phyloP scores from a whole-genome alignment of 2,113 vertebrate genomes.

The Microcebus jonahi region DNA sequence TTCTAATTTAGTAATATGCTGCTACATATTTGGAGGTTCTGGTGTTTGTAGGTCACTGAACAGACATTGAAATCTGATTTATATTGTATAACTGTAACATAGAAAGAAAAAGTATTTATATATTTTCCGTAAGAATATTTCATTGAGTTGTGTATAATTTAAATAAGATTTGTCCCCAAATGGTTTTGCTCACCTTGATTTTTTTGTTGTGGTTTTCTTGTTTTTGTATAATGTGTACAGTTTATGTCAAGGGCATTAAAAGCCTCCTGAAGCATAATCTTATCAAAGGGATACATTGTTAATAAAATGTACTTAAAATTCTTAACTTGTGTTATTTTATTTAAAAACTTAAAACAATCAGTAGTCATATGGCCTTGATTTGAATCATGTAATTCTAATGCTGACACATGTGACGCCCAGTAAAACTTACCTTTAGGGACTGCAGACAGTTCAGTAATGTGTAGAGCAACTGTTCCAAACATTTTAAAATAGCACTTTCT shows the following conservation, averaged over 20 bases:
- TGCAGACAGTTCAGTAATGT: neutral
- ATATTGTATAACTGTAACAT: slow-evolving; percentile 99
- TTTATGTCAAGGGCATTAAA: slow-evolving; percentile 94
- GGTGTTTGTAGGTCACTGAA: slow-evolving; percentile 93
- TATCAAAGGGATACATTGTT: slow-evolving; percentile 98
- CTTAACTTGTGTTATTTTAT: slow-evolving; percentile 67
- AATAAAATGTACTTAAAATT: slow-evolving; percentile 93
- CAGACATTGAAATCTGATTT: slow-evolving; percentile 93
- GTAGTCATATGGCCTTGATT: neutral
- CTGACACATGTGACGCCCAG: neutral
- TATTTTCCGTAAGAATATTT: slow-evolving; percentile 98
- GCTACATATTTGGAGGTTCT: slow-evolving; percentile 90
- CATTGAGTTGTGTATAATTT: slow-evolving; percentile 93
- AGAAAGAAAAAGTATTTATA: slow-evolving; percentile 98
- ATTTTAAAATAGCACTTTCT: neutral
- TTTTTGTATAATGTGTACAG: slow-evolving; percentile 96
- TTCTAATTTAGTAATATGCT: slow-evolving; percentile 86
- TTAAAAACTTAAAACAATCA: slow-evolving; percentile 39
- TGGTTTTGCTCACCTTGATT: slow-evolving; percentile 89
- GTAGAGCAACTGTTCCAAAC: neutral
- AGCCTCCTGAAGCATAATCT: slow-evolving; percentile 95
- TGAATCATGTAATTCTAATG: neutral
- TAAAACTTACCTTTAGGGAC: neutral
- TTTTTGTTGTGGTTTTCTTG: slow-evolving; percentile 83
- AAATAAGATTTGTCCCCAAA: slow-evolving; percentile 89